A percentile compares a stretch with the other conserved stretches of the same genome.
Evolutionary conservation across 2,888 invertebrate species (phyloP).

Genomic region (Siphlonurus alternatus): DNA sequence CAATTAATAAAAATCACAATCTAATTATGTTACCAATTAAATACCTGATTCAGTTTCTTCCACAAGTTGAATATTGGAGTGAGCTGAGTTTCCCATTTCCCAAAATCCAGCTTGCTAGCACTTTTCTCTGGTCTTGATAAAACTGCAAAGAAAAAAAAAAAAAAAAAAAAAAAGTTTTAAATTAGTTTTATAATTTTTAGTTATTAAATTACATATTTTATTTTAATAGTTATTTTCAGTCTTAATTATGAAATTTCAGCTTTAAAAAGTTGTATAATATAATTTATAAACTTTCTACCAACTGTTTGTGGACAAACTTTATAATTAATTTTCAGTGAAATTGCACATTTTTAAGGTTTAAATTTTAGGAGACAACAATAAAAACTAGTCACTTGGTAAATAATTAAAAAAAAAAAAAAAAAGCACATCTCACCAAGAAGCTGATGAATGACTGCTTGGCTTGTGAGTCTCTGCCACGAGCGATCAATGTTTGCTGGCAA

Average conservation of each 20-base stretch:
- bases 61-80: constrained; percentile 61
- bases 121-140: constrained; percentile 27
- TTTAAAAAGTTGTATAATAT: too few relatives aligned
- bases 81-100: constrained; percentile 39
- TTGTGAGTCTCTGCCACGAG: constrained; percentile 60
- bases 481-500: constrained; percentile 74
- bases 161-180: constrained; percentile 7
- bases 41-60: constrained; percentile 50
- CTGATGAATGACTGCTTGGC: constrained; percentile 38
- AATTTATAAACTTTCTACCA: too few relatives aligned
- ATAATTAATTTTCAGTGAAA: too few relatives aligned
- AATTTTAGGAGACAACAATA: too few relatives aligned
- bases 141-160: constrained; percentile 15
- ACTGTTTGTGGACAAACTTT: too few relatives aligned
- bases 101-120: constrained; percentile 28
- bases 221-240: too few relatives aligned
- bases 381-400: too few relatives aligned
- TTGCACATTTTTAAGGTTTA: too few relatives aligned
- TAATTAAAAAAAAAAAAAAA: constrained; percentile 7
- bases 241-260: too few relatives aligned
- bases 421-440: constrained; percentile 32
- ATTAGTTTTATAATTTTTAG: too few relatives aligned
- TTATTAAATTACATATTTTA: too few relatives aligned
- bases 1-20: neutral
- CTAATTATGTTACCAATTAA: neutral